These are phyloP conservation scores for Carduelis carduelis DNA, from an alignment of 2,797 vertebrate genomes.

Conservation along the genomic window DNA sequence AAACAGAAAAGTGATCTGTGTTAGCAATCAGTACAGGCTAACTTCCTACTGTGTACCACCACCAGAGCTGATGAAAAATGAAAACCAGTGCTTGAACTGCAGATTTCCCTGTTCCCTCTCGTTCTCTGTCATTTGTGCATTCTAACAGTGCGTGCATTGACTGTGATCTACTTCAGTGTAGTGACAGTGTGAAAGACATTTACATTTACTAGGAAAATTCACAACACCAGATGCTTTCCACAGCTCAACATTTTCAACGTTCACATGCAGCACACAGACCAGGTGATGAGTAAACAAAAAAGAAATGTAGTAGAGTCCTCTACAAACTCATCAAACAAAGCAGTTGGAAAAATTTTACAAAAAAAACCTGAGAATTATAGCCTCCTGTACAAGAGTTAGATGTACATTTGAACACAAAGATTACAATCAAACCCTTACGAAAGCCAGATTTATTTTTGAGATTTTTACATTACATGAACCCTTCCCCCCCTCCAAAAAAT, in stretches of 20 bases:
- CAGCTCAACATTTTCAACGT: neutral
- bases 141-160: constrained; percentile 51
- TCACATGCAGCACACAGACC: constrained; percentile 51
- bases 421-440: neutral
- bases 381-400: neutral
- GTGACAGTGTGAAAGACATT: constrained; percentile 14
- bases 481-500: neutral
- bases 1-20: constrained; percentile 83
- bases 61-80: constrained; percentile 72
- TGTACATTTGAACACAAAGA: neutral
- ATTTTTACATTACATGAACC: neutral
- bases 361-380: neutral
- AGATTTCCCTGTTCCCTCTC: constrained; percentile 42
- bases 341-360: neutral
- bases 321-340: neutral
- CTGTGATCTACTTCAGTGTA: constrained; percentile 19
- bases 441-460: neutral
- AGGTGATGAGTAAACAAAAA: neutral
- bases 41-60: constrained; percentile 77
- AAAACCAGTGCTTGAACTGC: constrained; percentile 68
- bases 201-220: neutral
- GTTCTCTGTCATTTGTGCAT: constrained; percentile 50
- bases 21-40: constrained; percentile 83
- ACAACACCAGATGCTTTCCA: constrained; percentile 1
- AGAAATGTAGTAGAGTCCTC: neutral